These are phyloP conservation scores for Meloidogyne floridensis DNA, from an alignment of 1,140 invertebrate species.

Conservation along the genomic window DNA sequence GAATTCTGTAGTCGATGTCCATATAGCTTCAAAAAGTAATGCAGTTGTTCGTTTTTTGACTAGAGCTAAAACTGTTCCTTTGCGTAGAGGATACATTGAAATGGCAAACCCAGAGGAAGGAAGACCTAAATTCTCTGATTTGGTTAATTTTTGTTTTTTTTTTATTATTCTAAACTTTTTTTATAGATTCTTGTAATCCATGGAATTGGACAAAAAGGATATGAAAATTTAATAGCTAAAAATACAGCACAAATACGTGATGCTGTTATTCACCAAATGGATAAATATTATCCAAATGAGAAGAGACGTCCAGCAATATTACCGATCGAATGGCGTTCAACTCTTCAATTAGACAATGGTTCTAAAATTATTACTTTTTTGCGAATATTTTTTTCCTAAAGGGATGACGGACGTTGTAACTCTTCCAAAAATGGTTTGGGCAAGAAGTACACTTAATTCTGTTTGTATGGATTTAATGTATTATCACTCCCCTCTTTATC, in stretches of 20 bases:
- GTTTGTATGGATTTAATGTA: conserved; percentile 82
- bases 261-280: conserved; percentile 52
- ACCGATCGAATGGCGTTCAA: conserved; percentile 63
- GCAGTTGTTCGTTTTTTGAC: conserved; percentile 28
- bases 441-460: conserved; percentile 55
- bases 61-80: conserved; percentile 39
- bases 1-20: conserved; percentile 64
- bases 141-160: conserved; percentile 65
- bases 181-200: conserved; percentile 6
- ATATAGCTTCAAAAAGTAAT: conserved; percentile 44
- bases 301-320: conserved; percentile 62
- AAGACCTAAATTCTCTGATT: conserved; percentile 52
- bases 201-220: conserved; percentile 65
- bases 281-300: conserved; percentile 59
- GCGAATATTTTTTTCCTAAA: not conserved
- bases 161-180: conserved; percentile 36
- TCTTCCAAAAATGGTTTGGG: conserved; percentile 55
- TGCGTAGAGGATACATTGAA: conserved; percentile 52
- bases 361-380: not conserved
- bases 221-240: conserved; percentile 65
- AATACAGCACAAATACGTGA: conserved; percentile 65
- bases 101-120: conserved; percentile 48
- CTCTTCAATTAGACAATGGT: conserved; percentile 53
- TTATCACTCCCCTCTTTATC: conserved; percentile 79
- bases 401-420: conserved; percentile 58